Evolutionary conservation across 2,113 vertebrate species (phyloP).

Genomic region (Propithecus coquereli): DNA sequence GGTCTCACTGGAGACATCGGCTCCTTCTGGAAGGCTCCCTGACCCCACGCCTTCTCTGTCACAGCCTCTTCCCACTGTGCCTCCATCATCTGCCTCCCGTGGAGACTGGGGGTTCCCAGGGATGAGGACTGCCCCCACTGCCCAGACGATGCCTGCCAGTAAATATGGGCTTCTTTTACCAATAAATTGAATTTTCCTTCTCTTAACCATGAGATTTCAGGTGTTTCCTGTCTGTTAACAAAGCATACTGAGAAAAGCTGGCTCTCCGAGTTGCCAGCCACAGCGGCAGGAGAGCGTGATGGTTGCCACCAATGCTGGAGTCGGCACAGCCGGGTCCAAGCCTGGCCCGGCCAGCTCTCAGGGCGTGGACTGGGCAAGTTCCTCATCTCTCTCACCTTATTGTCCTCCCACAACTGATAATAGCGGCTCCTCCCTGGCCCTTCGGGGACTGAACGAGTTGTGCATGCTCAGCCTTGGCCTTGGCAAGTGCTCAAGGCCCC

Average conservation of each 20-base stretch:
- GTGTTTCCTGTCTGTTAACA: not conserved
- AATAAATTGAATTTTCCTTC: not conserved
- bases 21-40: not conserved
- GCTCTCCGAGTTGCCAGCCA: no score
- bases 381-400: no score
- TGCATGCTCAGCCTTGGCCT: not conserved
- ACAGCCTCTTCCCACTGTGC: no score
- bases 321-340: rapidly evolving
- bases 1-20: not conserved
- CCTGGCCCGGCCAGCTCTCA: not conserved
- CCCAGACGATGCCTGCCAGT: not conserved
- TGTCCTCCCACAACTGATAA: not conserved
- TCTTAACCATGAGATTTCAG: no score
- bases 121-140: rapidly evolving
- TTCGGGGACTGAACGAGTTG: not conserved
- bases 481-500: no score
- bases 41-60: rapidly evolving
- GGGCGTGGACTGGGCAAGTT: rapidly evolving
- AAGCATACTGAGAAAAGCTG: no score
- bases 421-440: not conserved
- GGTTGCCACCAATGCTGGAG: rapidly evolving
- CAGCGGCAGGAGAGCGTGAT: rapidly evolving
- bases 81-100: not conserved
- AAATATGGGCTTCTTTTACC: not conserved
- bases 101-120: not conserved